A percentile compares a stretch with the other conserved stretches of the same genome.
Conservation (phyloP, 2,888 invertebrate genomes). For the Pseudococcus viburni region DNA sequence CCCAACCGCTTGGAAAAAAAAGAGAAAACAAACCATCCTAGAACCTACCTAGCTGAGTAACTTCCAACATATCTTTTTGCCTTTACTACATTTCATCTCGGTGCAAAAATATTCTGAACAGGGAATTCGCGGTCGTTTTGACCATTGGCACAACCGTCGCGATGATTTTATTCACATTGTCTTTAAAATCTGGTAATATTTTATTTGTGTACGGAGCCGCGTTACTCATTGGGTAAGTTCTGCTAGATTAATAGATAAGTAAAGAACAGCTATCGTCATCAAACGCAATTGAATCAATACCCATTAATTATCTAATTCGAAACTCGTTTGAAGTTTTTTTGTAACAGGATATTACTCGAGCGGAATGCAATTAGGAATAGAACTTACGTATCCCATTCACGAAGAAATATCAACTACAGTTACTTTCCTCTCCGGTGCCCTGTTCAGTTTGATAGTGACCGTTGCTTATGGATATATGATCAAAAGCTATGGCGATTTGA, state of each 20-base stretch:
- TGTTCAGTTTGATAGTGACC: background rate
- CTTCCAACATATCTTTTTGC: background rate
- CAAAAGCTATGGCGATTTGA: background rate
- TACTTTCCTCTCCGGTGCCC: conserved; percentile 65
- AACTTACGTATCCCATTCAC: conserved; percentile 59
- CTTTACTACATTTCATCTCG: background rate
- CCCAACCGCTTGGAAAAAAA: too few relatives aligned
- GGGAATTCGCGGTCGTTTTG: conserved; percentile 13
- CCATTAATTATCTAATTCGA: background rate
- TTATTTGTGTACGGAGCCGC: background rate
- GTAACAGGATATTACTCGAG: conserved; percentile 33
- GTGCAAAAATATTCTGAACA: background rate
- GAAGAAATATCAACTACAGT: conserved; percentile 55
- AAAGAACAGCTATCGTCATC: too few relatives aligned
- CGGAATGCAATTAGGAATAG: conserved; percentile 62
- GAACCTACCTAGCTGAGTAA: too few relatives aligned
- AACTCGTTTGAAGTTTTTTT: conserved; percentile 39
- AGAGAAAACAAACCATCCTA: too few relatives aligned
- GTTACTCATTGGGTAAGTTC: conserved; percentile 1
- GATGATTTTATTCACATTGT: background rate
- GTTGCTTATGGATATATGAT: background rate
- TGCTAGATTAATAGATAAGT: too few relatives aligned
- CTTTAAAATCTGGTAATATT: conserved; percentile 49
- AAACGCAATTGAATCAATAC: background rate
- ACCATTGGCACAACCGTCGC: background rate